phyloP scores from a whole-genome alignment of 1,140 invertebrate species.

The Drosophila setifemur region DNA sequence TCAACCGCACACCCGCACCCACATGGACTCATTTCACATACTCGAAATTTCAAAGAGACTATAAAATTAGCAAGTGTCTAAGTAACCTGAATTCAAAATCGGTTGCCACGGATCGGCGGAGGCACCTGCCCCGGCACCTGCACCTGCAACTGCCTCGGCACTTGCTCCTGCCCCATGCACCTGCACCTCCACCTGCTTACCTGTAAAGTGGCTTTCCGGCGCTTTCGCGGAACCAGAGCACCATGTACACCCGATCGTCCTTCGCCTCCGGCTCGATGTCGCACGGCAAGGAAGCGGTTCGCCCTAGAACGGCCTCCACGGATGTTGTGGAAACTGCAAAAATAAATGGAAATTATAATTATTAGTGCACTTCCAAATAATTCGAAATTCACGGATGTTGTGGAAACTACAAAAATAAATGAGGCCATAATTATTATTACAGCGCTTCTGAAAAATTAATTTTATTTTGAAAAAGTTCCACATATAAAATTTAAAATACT shows the following conservation, averaged over 20 bases:
- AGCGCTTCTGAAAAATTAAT: too few species aligned
- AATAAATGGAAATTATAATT: slow-evolving; percentile 17
- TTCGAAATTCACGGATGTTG: too few species aligned
- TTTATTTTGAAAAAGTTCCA: too few species aligned
- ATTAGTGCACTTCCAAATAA: slow-evolving; percentile 8
- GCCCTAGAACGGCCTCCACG: slow-evolving; percentile 91
- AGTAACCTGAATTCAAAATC: slow-evolving; percentile 22
- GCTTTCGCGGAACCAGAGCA: slow-evolving; percentile 94
- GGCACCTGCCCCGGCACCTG: too few species aligned
- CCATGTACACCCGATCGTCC: slow-evolving; percentile 93
- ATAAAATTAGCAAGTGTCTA: slow-evolving; percentile 31
- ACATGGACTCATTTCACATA: background rate
- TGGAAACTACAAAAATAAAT: too few species aligned
- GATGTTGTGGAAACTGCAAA: slow-evolving; percentile 87
- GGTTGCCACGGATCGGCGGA: background rate
- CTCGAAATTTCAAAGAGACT: slow-evolving; percentile 44
- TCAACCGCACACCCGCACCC: slow-evolving; percentile 7
- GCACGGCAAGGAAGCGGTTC: slow-evolving; percentile 90
- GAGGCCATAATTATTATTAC: too few species aligned
- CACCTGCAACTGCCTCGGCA: too few species aligned
- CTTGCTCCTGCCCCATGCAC: too few species aligned
- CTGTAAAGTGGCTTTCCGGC: slow-evolving; percentile 93
- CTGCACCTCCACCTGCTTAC: too few species aligned
- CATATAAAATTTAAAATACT: too few species aligned
- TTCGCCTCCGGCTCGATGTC: slow-evolving; percentile 89